Conservation (phyloP, 2,888 invertebrate genomes). For the Portevinia maculata region DNA sequence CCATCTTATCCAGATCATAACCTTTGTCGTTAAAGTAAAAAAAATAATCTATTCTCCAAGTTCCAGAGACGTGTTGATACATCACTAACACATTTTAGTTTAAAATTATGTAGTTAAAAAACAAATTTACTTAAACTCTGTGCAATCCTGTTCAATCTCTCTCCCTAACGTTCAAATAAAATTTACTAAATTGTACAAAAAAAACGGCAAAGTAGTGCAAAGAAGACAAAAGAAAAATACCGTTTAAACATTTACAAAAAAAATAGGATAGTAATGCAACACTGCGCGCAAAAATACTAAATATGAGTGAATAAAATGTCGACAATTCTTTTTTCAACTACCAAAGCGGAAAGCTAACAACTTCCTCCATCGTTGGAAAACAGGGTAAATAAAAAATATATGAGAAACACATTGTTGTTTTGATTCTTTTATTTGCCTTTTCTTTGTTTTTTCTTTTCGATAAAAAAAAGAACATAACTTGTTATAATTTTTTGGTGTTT, state of each 20-base stretch:
- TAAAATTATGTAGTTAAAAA: too few relatives aligned
- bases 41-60: too few relatives aligned
- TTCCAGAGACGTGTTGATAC: too few relatives aligned
- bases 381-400: conserved; percentile 76
- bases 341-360: conserved; percentile 71
- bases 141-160: conserved; percentile 11
- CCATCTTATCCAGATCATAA: too few relatives aligned
- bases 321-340: conserved; percentile 17
- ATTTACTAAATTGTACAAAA: neutral
- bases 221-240: conserved; percentile 3
- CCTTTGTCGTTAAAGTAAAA: too few relatives aligned
- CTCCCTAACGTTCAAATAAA: neutral
- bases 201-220: conserved; percentile 19
- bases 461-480: conserved; percentile 73
- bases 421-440: conserved; percentile 74
- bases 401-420: conserved; percentile 78
- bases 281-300: neutral
- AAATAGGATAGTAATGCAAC: conserved; percentile 8
- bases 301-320: conserved; percentile 8
- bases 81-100: too few relatives aligned
- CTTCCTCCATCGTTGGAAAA: conserved; percentile 70
- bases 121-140: too few relatives aligned
- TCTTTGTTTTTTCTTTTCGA: conserved; percentile 70
- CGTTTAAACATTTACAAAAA: neutral
- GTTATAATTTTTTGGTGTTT: conserved; percentile 62